Base-by-base conservation (phyloP, 2,888 invertebrate genomes). In the Eupithecia exiguata region DNA sequence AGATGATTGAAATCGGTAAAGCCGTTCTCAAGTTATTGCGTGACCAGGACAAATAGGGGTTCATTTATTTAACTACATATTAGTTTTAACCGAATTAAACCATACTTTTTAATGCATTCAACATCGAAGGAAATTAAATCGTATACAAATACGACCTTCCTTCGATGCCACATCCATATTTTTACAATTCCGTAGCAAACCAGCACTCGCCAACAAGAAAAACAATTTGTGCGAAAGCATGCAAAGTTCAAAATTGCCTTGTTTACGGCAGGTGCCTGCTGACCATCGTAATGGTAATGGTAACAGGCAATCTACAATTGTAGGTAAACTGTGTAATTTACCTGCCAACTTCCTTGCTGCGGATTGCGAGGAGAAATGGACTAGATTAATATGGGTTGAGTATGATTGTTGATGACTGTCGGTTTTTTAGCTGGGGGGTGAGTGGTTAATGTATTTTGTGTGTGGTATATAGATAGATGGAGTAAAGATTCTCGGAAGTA, bases 241-340 rank as follows among this genome's bases (percentile, higher is more conserved):
- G 90, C 87, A 84, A 89, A 88, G 84, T 80, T 85, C 85, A 81
- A 87, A 91, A 91, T 91, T 89, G 87, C 84, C 90, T 88, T 83
- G 88, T 90, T 88, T 86, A 84, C 82, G 77, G 85, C 91, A 91
- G 90, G 87, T 92, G 91, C 91, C 88, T 86, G 86, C 87, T 70
- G 78, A 78, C 84, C 83, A 88, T 76, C 74, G 69, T 78, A 79
- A 80, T 80, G 75, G 72, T 78, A 76, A 78, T 78, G 77, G 78
- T 79, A 77, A 77, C 68, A 72, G 70, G 77, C 76, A 80, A 80
- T 80, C 89, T 90, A 88, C 87, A 82, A 89, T 91, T 90, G 91
- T 80, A 75, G 80, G 80, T 89, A 90, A 92, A 90, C 89, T 81
- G 78, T 68, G 88, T 88, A 90, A 91, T 91, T 90, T 91, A 78